Evolutionary conservation across 2,888 invertebrate species (phyloP), one percentile per base, ranked within the genome.

Genomic region (Prosopocoilus inquinatus): DNA sequence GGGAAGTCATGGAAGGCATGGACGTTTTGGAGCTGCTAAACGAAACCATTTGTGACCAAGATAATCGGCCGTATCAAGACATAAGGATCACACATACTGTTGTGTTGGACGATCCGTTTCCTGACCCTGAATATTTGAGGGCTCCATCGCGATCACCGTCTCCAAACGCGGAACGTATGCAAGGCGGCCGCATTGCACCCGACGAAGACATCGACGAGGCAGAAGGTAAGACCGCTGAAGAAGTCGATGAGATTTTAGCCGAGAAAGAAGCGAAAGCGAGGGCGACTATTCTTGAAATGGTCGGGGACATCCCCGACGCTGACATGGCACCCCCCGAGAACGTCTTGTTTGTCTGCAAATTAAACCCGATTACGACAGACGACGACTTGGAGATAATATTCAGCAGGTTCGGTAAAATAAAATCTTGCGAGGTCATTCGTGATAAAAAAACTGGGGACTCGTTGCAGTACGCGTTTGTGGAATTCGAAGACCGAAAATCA

Each of bases 251-350:
- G 80, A 84, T 93, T 74, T 83, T 91, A 62, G 90, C 91, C 59
- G 90, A 92, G 61, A 89, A 91, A 62, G 98, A 99, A 76, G 97
- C 97, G 0, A 92, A 93, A 78, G 96, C 98, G 1, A 84, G 97
- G 67, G 98, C 99, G 1, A 96, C 97, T 15, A 94, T 99, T 66
- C 81, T 99, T 38, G 98, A 98, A 82, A 98, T 99, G 81, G 94
- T 55, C 15, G 98, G 98, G 0, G 99, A 99, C 76, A 81, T 99
- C 54, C 97, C 97, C 0, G 93, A 96, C 80, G 97, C 94, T 9
- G 97, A 99, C 57, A 91, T 96, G 76, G 95, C 94, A 4, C 99
- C 99, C 0, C 97, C 98, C 5, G 99, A 99, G 79, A 98, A 99
- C 81, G 97, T 99, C 2, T 81, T 99, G 0, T 99, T 99, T 80